Base-by-base conservation (phyloP, 2,888 invertebrate genomes). In the Mythimna pallens region DNA sequence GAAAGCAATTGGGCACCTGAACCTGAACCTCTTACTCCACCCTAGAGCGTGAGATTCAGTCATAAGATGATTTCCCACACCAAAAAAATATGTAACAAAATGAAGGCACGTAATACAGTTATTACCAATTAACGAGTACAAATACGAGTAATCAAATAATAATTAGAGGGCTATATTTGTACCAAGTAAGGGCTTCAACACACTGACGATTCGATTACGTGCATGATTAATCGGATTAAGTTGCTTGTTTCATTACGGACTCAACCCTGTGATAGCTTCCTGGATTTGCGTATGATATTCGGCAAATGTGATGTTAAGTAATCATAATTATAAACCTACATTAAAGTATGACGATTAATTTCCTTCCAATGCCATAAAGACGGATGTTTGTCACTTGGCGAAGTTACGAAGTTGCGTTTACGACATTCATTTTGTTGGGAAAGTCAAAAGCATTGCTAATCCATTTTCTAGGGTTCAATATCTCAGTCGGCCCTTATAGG, bases 111-210 rank as follows among this genome's bases (percentile, higher is more conserved):
- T 25, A 25, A 14, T n/a, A 30, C 25, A 17, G 17, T 36, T 14
- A 63, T 57, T 52, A 36, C 34, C 43, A 76, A 63, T 59, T 58
- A 47, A 76, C 50, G 52, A 52, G 30, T 55, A 22, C 78, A 65
- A 71, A 71, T 78, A 65, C 22, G 30, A 40, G 10, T 43, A 57
- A 72, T 72, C 65, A 65, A 78, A 65, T 71, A 78, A 65, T 71
- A 72, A 65, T 72, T 62, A 58, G 12, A 36, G 47, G 6, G 22
- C n/a, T 5, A 55, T 47, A 65, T 70, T 64, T 59, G 63, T 34
- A 20, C 57, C 1, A 17, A 12, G 2, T 63, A 63, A 71, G 55
- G 78, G n/a, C 7, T 9, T 52, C 22, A 1, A 40, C 52, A 71
- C 12, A 58, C 3, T 43, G 20, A 20, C 43, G 22, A 40, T n/a